phyloP scores from a whole-genome alignment of 2,797 vertebrate species.

The Loris lydekkerianus region DNA sequence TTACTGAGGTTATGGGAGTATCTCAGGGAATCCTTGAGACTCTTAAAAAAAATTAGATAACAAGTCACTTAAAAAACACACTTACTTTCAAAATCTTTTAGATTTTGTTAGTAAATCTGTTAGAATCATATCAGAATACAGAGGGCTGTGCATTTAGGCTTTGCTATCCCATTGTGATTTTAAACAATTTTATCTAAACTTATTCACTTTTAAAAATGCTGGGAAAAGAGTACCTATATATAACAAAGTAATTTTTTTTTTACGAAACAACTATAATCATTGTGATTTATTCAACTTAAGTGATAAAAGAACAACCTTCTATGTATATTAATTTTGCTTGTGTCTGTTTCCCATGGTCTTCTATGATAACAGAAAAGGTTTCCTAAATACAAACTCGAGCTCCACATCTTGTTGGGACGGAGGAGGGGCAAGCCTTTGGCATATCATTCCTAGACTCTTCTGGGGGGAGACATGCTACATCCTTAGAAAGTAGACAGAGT shows the following conservation, averaged over 20 bases:
- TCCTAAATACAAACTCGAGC: background rate
- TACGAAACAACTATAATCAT: background rate
- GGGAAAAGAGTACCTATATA: background rate
- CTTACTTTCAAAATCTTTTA: constrained; percentile 46
- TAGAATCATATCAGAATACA: constrained; percentile 21
- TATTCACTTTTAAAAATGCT: background rate
- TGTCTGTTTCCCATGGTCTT: background rate
- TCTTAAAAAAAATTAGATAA: constrained; percentile 40
- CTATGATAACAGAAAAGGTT: background rate
- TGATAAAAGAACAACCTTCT: background rate
- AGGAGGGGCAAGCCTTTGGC: background rate
- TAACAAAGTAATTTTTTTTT: background rate
- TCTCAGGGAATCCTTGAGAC: background rate
- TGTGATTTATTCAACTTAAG: background rate
- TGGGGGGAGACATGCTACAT: background rate
- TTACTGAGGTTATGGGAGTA: constrained; percentile 13
- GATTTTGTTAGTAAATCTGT: constrained; percentile 16
- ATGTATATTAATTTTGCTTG: background rate
- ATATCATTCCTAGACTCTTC: background rate
- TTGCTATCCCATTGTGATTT: background rate
- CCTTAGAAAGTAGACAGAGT: constrained; percentile 36
- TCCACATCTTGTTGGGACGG: background rate
- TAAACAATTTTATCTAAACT: constrained; percentile 13
- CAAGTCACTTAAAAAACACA: background rate
- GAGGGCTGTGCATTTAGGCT: background rate